Evolutionary conservation across 2,113 vertebrate genomes (phyloP), one percentile per base, ranked within the genome.

Genomic region (Sinocyclocheilus anshuiensis): DNA sequence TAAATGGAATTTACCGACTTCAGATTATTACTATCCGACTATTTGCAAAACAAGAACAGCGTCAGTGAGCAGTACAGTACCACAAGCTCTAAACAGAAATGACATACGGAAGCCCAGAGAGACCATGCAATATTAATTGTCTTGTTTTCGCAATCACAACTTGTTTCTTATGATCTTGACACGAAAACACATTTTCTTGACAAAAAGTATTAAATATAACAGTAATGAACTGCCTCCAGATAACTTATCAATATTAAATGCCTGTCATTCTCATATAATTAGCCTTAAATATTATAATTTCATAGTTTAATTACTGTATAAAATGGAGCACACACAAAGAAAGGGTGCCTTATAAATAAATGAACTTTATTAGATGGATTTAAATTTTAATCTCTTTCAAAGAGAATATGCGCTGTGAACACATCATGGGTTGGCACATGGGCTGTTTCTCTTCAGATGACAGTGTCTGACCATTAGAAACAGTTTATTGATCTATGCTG

Each of bases 321-420:
- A 42, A 72, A 39, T 22, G 29, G 0, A 72, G 22, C 33, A 12
- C 9, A 42, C 69, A 42, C 69, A 72, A 42, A 42, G 20, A 11
- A 11, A 33, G 71, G 24, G n/a, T 76, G 74, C 42, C 74, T 75
- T 75, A 48, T 76, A 24, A 76, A 76, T 50, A 76, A 76, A 76
- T 26, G 4, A 76, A 24, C 74, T 16, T 48, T 42, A 48, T 75
- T 75, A 24, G 72, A 24, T 75, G 36, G 36, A 22, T 42, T 36
- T 10, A n/a, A 12, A 6, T n/a, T 8, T n/a, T 8, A 9, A 61
- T n/a, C 55, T 53, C 18, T 59, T 59, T 59, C 55, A 59, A 59
- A 2, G 20, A 59, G 69, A 72, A 75, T 7, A 45, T n/a, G 22
- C 22, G 13, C 39, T 20, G 20, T 72, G 29, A 61, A 61, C 65